Evolutionary conservation across 2,113 vertebrate genomes (phyloP).

Genomic region (Gobiocypris rarus): DNA sequence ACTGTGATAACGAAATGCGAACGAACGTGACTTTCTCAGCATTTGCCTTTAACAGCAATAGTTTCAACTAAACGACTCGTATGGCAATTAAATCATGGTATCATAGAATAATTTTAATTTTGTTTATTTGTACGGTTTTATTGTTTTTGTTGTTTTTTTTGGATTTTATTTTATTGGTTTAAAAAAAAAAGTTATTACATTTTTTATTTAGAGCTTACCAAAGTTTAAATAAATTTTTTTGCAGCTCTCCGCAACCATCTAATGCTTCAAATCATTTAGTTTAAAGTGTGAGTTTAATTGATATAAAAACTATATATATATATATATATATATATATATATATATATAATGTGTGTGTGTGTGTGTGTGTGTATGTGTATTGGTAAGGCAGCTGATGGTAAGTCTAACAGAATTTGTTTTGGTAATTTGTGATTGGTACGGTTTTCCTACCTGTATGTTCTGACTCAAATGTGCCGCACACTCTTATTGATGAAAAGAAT

Average conservation of each 20-base stretch:
- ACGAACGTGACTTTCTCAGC: not conserved
- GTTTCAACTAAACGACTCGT: not conserved
- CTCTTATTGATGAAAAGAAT: not conserved
- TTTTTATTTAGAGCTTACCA: conserved; percentile 38
- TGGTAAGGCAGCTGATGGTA: conserved; percentile 16
- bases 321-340: not conserved
- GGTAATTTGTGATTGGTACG: conserved; percentile 34
- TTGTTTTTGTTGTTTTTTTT: too few species aligned
- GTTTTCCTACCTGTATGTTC: conserved; percentile 24
- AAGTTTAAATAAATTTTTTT: conserved; percentile 7
- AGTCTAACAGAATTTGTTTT: not conserved
- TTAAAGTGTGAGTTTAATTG: not conserved
- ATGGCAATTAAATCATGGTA: not conserved
- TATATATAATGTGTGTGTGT: too few species aligned
- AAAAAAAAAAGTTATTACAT: not conserved
- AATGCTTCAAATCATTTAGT: not conserved
- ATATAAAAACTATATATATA: not conserved
- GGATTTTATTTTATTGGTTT: too few species aligned
- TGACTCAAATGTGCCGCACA: conserved; percentile 31
- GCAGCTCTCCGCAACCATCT: conserved; percentile 3
- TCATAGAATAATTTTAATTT: not conserved
- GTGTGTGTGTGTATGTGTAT: not conserved
- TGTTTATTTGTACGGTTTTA: not conserved
- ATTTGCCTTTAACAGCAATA: conserved; percentile 12
- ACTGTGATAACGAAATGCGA: not conserved